phyloP scores from a whole-genome alignment of 2,113 vertebrate genomes.

The Oreocharis arfaki region DNA sequence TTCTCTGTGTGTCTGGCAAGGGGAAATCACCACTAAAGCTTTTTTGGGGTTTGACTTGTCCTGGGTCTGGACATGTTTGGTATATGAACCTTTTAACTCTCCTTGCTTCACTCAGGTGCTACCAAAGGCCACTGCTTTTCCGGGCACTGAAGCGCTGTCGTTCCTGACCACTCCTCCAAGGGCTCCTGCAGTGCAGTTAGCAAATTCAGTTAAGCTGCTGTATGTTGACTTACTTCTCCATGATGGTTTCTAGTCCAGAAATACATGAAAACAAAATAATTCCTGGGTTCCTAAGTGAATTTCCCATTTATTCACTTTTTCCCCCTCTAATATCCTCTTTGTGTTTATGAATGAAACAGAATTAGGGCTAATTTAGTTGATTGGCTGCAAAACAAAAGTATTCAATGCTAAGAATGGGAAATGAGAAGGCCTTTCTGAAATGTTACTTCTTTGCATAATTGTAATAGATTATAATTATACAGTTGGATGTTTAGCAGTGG shows the following conservation, averaged over 20 bases:
- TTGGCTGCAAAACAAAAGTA: constrained; percentile 67
- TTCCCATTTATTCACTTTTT: not conserved
- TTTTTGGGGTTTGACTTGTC: not conserved
- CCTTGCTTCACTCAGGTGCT: not conserved
- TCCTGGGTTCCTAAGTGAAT: not conserved
- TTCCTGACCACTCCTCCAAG: not conserved
- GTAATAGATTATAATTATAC: constrained; percentile 64
- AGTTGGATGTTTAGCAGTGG: constrained; percentile 18
- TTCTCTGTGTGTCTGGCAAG: not conserved
- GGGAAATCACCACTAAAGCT: not conserved
- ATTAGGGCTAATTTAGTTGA: constrained; percentile 65
- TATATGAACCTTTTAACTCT: not conserved
- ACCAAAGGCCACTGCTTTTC: not conserved
- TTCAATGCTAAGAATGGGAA: constrained; percentile 56
- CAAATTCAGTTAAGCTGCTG: not conserved
- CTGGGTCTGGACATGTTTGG: not conserved
- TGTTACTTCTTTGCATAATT: constrained; percentile 65
- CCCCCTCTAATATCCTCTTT: constrained; percentile 32
- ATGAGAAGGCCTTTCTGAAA: constrained; percentile 57
- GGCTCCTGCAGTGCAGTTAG: not conserved
- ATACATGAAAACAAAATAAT: not conserved
- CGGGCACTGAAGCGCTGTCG: rapidly evolving
- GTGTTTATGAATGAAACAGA: constrained; percentile 58
- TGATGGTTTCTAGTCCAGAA: not conserved
- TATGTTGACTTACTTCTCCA: not conserved